A percentile compares a stretch with the other conserved stretches of the same genome.
Evolutionary conservation across 2,113 vertebrate species (phyloP).

Genomic region (Tachuris rubrigastra): DNA sequence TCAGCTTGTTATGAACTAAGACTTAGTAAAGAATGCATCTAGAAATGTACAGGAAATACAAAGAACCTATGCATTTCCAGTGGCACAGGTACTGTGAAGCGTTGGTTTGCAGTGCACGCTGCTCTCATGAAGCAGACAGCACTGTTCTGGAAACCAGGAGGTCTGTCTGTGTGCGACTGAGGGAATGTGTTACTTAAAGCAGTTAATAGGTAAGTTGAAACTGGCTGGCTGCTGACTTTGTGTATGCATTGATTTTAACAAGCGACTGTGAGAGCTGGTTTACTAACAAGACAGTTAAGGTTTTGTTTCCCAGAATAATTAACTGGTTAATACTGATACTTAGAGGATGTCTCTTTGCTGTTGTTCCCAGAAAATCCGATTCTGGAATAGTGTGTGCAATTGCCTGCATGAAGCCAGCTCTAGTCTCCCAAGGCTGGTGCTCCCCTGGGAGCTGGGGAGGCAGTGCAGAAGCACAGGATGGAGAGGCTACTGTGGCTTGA

Average conservation of each 20-base stretch:
- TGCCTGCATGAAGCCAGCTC: background rate
- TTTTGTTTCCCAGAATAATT: background rate
- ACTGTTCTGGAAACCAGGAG: background rate
- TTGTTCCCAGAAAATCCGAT: background rate
- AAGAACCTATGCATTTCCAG: background rate
- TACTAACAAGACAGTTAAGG: background rate
- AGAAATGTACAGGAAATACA: background rate
- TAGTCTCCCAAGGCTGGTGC: accelerated
- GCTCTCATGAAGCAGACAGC: background rate
- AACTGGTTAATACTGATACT: background rate
- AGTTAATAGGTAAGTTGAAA: background rate
- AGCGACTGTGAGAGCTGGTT: background rate
- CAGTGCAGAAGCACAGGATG: background rate
- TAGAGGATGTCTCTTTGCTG: background rate
- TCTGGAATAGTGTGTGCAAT: background rate
- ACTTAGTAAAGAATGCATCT: background rate
- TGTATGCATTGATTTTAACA: background rate
- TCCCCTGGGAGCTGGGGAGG: background rate
- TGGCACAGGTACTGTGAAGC: background rate
- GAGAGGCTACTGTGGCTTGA: background rate
- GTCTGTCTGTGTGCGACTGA: background rate
- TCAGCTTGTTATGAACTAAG: background rate
- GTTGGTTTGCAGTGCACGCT: background rate
- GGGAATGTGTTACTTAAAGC: background rate
- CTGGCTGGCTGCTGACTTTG: background rate